Base-by-base conservation (phyloP, 2,113 vertebrate species). In the Callipepla squamata region DNA sequence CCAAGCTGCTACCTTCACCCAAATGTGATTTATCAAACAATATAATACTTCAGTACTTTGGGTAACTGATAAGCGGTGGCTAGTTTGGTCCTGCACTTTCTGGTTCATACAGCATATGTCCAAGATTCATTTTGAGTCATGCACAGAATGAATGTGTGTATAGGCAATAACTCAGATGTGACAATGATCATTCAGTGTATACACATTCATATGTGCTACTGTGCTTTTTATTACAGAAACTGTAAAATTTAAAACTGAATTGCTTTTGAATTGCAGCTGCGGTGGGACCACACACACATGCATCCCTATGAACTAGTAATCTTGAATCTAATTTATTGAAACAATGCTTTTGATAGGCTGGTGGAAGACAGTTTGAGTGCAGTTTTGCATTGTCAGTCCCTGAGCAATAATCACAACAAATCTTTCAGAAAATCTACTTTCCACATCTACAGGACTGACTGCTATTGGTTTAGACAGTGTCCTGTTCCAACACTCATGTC, bases 231-330 rank as follows among this genome's bases (percentile, higher is more conserved):
- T 84, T 69, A 44, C 11, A 82, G 40, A 21, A 11, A 51, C 23
- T 65, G 15, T 42, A 73, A 55, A 76, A 55, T 55, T 62, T 30
- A 83, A 79, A 80, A 23, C 2, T 13, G 15, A 21, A 32, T 38
- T 74, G 21, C 7, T 3, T 8, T 89, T 91, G 15, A 47, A 58
- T 7, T 70, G 42, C 61, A 17, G 3, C 65, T 26, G 38, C 10
- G 4, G 45, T 48, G n/a, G 9, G n/a, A n/a, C 65, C 63, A 67
- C 25, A 53, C 42, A 8, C 2, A 0, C 15, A 6, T 18, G 7
- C 23, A 20, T 57, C 50, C 28, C 30, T 38, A 1, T 34, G 36
- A 47, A 17, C 44, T 66, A 22, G 25, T 66, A 53, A n/a, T 20
- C 26, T 69, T 32, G 47, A 80, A 22, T 73, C 63, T 85, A 34